A percentile compares a stretch with the other conserved stretches of the same genome.
These are phyloP conservation scores for Metopia argyrocephala DNA, from an alignment of 2,888 invertebrate genomes.

Conservation along the genomic window DNA sequence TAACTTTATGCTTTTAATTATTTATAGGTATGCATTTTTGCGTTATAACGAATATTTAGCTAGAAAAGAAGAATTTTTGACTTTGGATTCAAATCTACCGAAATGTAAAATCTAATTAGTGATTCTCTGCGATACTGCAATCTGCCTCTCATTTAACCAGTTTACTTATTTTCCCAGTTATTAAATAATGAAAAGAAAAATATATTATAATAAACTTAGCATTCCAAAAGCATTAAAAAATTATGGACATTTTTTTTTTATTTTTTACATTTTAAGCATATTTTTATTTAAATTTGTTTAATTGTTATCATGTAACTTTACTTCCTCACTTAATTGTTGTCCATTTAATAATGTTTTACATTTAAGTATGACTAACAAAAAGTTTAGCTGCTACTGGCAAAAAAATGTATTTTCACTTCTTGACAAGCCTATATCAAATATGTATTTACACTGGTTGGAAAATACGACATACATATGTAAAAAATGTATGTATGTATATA, in stretches of 20 bases:
- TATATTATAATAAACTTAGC: slow-evolving; percentile 46
- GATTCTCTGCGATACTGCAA: slow-evolving; percentile 31
- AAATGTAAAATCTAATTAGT: slow-evolving; percentile 56
- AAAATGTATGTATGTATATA: no score
- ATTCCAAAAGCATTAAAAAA: slow-evolving; percentile 55
- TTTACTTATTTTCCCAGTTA: not conserved
- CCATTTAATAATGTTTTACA: no score
- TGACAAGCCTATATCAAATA: no score
- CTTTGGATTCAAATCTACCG: slow-evolving; percentile 67
- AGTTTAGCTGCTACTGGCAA: no score
- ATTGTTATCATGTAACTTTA: no score
- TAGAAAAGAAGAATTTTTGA: slow-evolving; percentile 81
- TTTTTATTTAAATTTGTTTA: no score
- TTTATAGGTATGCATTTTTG: slow-evolving; percentile 84
- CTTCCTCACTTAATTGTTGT: no score
- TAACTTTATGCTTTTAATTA: slow-evolving; percentile 21
- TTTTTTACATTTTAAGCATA: no score
- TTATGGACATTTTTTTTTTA: slow-evolving; percentile 2
- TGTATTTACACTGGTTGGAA: no score
- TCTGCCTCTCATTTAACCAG: slow-evolving; percentile 12
- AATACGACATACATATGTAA: no score
- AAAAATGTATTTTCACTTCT: no score
- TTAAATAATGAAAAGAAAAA: slow-evolving; percentile 17
- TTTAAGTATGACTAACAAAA: no score
- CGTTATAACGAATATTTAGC: slow-evolving; percentile 86